Conservation (phyloP, 2,113 vertebrate species). For the zebrafish (Danio rerio) region GRCz12tu NC_133184.1:53050501-53051000, state of each 20-base stretch:
- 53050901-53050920: slow-evolving; percentile 29
- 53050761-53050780: neutral
- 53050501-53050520: slow-evolving; percentile 14
- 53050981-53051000: slow-evolving; percentile 4
- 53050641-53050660: slow-evolving; percentile 43
- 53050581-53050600: slow-evolving; percentile 50
- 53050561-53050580: slow-evolving; percentile 44
- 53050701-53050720: slow-evolving; percentile 60
- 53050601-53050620: slow-evolving; percentile 56
- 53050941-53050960: slow-evolving; percentile 29
- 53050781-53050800: neutral
- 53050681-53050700: slow-evolving; percentile 26
- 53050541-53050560: slow-evolving; percentile 49
- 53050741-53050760: neutral
- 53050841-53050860: slow-evolving; percentile 40
- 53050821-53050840: slow-evolving; percentile 32
- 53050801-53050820: slow-evolving; percentile 21
- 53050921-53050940: slow-evolving; percentile 26
- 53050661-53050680: slow-evolving; percentile 26
- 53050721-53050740: neutral
- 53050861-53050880: slow-evolving; percentile 21
- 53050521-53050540: slow-evolving; percentile 34
- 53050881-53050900: slow-evolving; percentile 50
- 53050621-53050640: slow-evolving; percentile 19
- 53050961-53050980: neutral